Conservation (phyloP, 2,888 invertebrate species). For the Papilio gigon region DNA sequence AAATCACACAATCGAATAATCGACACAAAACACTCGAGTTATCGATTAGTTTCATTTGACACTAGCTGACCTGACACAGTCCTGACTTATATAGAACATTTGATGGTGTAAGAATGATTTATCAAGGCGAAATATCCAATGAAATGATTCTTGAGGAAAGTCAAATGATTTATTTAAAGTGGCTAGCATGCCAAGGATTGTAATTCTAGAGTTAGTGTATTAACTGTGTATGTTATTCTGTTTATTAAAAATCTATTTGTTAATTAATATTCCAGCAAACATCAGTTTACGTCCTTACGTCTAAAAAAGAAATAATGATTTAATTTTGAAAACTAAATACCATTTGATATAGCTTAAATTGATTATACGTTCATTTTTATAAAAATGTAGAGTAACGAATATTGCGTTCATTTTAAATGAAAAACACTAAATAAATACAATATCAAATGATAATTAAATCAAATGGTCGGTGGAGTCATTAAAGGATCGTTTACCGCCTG, state of each 20-base stretch:
- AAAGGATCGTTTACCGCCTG: constrained; percentile 13
- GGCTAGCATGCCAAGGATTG: not conserved
- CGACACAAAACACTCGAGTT: constrained; percentile 7
- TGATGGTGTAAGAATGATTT: not conserved
- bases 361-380: constrained; percentile 10
- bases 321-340: not conserved
- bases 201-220: not conserved
- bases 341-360: not conserved
- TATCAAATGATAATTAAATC: constrained; percentile 18
- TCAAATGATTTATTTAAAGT: too few species aligned
- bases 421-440: constrained; percentile 21
- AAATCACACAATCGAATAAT: constrained; percentile 15
- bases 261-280: not conserved
- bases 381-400: not conserved
- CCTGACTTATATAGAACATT: too few species aligned
- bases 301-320: not conserved
- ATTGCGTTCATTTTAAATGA: constrained; percentile 5
- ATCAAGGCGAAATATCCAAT: not conserved
- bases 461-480: constrained; percentile 13
- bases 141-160: not conserved
- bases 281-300: not conserved
- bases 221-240: not conserved
- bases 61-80: too few species aligned
- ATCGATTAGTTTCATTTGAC: constrained; percentile 24
- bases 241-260: not conserved